Evolutionary conservation across 2,113 vertebrate species (phyloP), one percentile per base, ranked within the genome.

Genomic region (Thoracochromis brauschi): DNA sequence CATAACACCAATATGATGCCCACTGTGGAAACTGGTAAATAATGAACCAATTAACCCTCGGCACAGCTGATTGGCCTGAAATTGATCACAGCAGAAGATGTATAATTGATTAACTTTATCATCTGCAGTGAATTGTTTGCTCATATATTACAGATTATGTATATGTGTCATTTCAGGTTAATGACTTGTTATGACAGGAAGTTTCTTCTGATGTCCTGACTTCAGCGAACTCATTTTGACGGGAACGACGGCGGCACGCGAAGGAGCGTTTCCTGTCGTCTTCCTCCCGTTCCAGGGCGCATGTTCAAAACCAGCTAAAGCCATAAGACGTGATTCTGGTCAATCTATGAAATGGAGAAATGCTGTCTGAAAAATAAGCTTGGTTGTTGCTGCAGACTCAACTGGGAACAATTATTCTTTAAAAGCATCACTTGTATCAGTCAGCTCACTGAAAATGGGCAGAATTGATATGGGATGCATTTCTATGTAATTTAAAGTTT

Each of bases 171-270:
- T 71, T 71, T 71, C 63, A 42, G 35, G n/a, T 71, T 42, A 6
- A 40, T 40, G 11, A 38, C 60, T 38, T 60, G 26, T 60, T 17
- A 60, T 33, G 29, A 31, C 57, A 60, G 57, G 9, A 63, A 63
- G 16, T 33, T 63, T 33, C 29, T 63, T 33, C 16, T 63, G 26
- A 55, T 0, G 53, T 63, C 5, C 29, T 11, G 58, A 63, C 8
- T 31, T 58, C 26, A 31, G 55, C 5, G 8, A 60, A 60, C 26
- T 60, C 26, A 8, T 60, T 60, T 60, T 19, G 29, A 60, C 5
- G 3, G 5, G 29, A 60, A 33, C 16, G 9, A 10, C 12, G 24
- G 54, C 54, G 3, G 12, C 0, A 31, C 2, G 2, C 2, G 1
- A 33, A 63, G 16, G 16, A 33, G 57, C 8, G 1, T 17, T 60